These are phyloP conservation scores for Montipora efflorescens DNA, from an alignment of 64 coral and sea anemone genomes.

Conservation along the genomic window DNA sequence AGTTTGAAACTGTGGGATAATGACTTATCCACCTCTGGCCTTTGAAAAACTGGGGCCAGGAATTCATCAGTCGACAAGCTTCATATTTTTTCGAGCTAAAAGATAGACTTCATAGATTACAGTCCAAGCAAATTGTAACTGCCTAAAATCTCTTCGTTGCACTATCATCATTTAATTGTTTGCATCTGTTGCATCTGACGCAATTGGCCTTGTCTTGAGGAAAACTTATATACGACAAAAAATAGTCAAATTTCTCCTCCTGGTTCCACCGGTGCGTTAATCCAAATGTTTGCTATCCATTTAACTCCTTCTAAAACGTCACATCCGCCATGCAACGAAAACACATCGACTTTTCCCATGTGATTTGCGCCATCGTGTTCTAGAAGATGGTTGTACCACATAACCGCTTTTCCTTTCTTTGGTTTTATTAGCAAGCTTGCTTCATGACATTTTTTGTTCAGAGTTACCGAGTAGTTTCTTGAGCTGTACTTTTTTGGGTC, in stretches of 20 bases:
- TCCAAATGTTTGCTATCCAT: slow-evolving; percentile 45
- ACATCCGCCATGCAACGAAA: slow-evolving; percentile 43
- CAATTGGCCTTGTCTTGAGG: too few species aligned
- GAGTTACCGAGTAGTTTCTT: slow-evolving; percentile 15
- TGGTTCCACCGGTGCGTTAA: slow-evolving; percentile 17
- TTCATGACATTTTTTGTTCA: slow-evolving; percentile 32
- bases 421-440: slow-evolving; percentile 31
- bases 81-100: too few species aligned
- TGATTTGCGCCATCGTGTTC: slow-evolving; percentile 22
- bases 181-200: too few species aligned
- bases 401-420: slow-evolving; percentile 25
- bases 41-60: too few species aligned
- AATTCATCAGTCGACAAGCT: too few species aligned
- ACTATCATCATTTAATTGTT: too few species aligned
- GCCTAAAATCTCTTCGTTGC: too few species aligned
- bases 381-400: slow-evolving; percentile 49
- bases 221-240: too few species aligned
- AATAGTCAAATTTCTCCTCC: background rate
- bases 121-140: too few species aligned
- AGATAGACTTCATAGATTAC: too few species aligned
- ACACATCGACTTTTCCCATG: background rate
- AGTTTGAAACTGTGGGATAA: too few species aligned
- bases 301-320: slow-evolving; percentile 43
- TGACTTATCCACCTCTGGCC: too few species aligned
- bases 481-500: background rate